Evolutionary conservation across 2,113 vertebrate species (phyloP).

Genomic region (Hystrix brachyura): DNA sequence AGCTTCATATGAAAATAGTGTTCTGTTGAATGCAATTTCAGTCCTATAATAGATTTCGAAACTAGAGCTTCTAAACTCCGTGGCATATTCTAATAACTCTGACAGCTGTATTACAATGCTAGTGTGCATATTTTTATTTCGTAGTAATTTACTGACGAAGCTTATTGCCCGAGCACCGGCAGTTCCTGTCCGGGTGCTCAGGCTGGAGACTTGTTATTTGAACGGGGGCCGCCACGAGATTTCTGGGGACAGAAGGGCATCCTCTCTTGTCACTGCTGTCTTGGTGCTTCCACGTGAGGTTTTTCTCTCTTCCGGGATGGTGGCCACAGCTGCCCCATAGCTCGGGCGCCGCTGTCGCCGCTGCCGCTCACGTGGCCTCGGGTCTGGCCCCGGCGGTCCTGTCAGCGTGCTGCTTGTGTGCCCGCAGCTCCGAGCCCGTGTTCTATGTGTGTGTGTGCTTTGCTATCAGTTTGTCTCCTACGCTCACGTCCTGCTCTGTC

Average conservation of each 20-base stretch:
- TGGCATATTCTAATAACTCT: background rate
- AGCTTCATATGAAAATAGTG: background rate
- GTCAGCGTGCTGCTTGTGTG: background rate
- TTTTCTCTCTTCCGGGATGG: background rate
- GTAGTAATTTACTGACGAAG: background rate
- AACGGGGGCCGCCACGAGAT: background rate
- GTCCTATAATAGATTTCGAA: background rate
- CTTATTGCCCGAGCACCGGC: background rate
- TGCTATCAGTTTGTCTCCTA: background rate
- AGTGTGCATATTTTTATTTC: background rate
- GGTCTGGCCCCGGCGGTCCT: background rate
- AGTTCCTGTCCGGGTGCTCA: background rate
- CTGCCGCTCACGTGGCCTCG: background rate
- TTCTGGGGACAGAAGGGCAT: background rate
- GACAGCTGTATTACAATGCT: background rate
- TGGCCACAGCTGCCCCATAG: background rate
- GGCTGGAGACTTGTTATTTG: background rate
- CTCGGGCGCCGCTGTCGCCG: accelerated
- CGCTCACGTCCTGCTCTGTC: background rate
- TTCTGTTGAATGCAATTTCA: background rate
- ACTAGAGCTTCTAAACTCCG: background rate
- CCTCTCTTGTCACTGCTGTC: background rate
- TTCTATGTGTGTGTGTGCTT: no score
- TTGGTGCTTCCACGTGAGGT: accelerated
- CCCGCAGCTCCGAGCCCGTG: background rate